Evolutionary conservation across 2,888 invertebrate species (phyloP), one percentile per base, ranked within the genome.

Genomic region (Pseudococcus jackbeardsleyi): DNA sequence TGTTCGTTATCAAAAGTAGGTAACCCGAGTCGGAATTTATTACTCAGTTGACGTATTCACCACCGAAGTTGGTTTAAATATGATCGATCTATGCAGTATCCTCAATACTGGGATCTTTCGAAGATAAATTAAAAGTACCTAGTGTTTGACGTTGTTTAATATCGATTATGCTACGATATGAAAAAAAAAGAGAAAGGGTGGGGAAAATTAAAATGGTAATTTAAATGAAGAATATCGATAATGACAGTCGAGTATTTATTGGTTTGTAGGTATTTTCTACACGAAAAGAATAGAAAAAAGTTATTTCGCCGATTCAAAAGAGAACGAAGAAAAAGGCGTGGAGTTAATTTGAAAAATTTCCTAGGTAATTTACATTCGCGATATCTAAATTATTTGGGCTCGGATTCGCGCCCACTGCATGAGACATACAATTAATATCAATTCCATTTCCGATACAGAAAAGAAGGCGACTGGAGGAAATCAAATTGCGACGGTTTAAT

Each of bases 211-310:
- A 77, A 77, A 77, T 77, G 17, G 39, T 17, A 77, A 77, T 77
- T 77, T 42, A 77, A 77, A 77, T 33, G 77, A 77, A 42, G 17
- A 77, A 77, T 77, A 39, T 77, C n/a, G 77, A 77, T 42, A 42
- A 39, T 33, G 77, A 77, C 77, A 77, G 77, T 77, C 12, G 19
- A 64, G 64, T 77, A 77, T 77, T 77, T 77, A 77, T 77, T 77
- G 39, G 77, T 39, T 77, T 39, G 15, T 22, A 64, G 22, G 64
- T 22, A 64, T 64, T 64, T 33, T 64, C 64, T 22, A 22, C 22
- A 15, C 6, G 19, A 1, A 64, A 11, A 64, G 15, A 64, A 42
- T 42, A 42, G 42, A 64, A 22, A 64, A 9, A 64, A 12, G 42
- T 42, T 42, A 42, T 42, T 64, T 64, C 19, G 64, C 64, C 64